Base-by-base conservation (phyloP, 2,113 vertebrate species). In the Podilymbus podiceps region DNA sequence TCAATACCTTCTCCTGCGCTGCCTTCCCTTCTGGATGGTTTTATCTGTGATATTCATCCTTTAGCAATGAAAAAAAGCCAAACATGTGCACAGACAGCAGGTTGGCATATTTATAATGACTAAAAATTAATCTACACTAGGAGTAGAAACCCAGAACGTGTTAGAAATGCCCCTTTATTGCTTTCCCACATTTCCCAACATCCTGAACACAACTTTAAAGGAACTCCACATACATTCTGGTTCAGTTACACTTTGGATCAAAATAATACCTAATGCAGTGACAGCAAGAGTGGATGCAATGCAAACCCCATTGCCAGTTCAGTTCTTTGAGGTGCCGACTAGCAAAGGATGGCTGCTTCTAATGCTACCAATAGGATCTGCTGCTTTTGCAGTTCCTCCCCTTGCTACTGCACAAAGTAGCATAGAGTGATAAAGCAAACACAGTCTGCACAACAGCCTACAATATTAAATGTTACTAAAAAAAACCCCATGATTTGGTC, bases 391-490 rank as follows among this genome's bases (percentile, higher is more conserved):
- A 52, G 35, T 25, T 62, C 71, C 40, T 68, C 72, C 60, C 30
- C 42, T 16, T 25, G 31, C 38, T 56, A 4, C 60, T 18, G 42
- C 12, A 27, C 44, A 12, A 30, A 62, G 49, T 1, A 12, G 44
- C 1, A 30, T 0, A 10, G 55, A 18, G 22, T 4, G 23, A 40
- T 1, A 56, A 7, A 33, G 47, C 52, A 50, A 77, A 50, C 0
- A 2, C 23, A 89, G 72, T 2, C 64, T 44, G 76, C 24, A 25
- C 47, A 23, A 13, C 42, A 62, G 58, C 31, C 67, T 38, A 44
- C 11, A 7, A 9, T 15, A 33, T 15, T 44, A 53, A 80, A 42
- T 20, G 11, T 4, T 27, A 47, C 50, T 38, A 35, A 17, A n/a
- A 76, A 86, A 44, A 12, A 38, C 38, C 38, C 0, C 11, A 58